Evolutionary conservation across 2,888 invertebrate genomes (phyloP), one percentile per base, ranked within the genome.

Genomic region (Lysandra coridon): DNA sequence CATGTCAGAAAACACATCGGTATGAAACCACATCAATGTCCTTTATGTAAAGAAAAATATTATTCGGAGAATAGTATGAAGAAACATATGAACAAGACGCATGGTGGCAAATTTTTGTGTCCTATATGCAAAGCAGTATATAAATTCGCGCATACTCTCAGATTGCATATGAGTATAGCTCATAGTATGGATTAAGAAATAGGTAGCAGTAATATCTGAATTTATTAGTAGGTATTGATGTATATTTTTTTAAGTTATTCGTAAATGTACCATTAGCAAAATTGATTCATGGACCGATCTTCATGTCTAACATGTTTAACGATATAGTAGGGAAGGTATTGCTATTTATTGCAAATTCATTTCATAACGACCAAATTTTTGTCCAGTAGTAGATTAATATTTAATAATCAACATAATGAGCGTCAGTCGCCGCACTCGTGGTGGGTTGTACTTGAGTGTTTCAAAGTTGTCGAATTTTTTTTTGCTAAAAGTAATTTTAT

Each of bases 1-100:
- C 95, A 95, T 83, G 86, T 94, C 0, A 85, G 93, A 14, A 92
- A 89, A 74, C 95, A 95, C 83, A 91, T 93, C 1, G 91, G 92
- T 0, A 87, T 85, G 0, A 92, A 88, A 6, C 94, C 94, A 0
- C 88, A 89, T 80, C 81, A 82, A 0, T 95, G 95, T 81, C 88
- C 87, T 1, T 82, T 94, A 1, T 94, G 94, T 64, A 84, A 84
- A 0, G 85, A 89, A 81, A 80, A 87, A 0, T 94, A 92, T 79
- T 90, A 91, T 81, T 91, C 92, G 0, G 88, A 88, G 40, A 81
- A 62, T 0, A 87, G 87, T 80, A 84, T 87, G n/a, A 87, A 84
- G 80, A 82, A 83, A 1, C 94, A 94, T 80, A 89, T 93, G 91
- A 88, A 82, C 78, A 80, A 84, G 0, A 83, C 81, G 10, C 94